Base-by-base conservation (phyloP, 2,888 invertebrate species). In the Ectobius pallidus region DNA sequence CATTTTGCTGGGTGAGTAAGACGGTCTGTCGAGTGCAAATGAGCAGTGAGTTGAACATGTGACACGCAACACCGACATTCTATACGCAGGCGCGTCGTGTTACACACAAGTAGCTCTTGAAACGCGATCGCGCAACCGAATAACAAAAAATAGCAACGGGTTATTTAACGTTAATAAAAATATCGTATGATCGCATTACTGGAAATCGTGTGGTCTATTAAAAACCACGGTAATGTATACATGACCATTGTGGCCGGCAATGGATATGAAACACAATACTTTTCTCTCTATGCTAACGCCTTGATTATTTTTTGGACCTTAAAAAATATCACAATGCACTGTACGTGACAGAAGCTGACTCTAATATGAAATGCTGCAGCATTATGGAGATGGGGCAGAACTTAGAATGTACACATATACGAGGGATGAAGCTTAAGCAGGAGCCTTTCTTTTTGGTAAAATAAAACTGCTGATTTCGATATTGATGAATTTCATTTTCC, bases 141-240 rank as follows among this genome's bases (percentile, higher is more conserved):
- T 4, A 25, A 30, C 1, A 55, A 58, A 58, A 58, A 25, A 30
- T 1, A 30, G 4, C 30, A 30, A 58, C 30, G 58, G 30, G 58
- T 58, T 65, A 46, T 65, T 65, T 65, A 65, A 65, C 46, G 65
- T 65, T 65, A 65, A 65, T 65, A 65, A 65, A 65, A 65, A 65
- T 65, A 65, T 65, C 46, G 44, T 25, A 30, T 42, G 65, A 65
- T 65, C 65, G 27, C 27, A 46, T 65, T 44, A 65, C 65, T 46
- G 61, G 25, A 61, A 61, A 61, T 32, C 61, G 30, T 62, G 65
- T 46, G 65, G 65, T 65, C 65, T 65, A 44, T 27, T 65, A 58
- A 58, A 52, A 58, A 58, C 58, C 58, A 58, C 58, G 65, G n/a
- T 65, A 65, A 65, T 65, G 65, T 22, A 65, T 65, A 65, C 65